These are phyloP conservation scores for Zingel zingel DNA, from an alignment of 2,113 vertebrate genomes.

Conservation along the genomic window DNA sequence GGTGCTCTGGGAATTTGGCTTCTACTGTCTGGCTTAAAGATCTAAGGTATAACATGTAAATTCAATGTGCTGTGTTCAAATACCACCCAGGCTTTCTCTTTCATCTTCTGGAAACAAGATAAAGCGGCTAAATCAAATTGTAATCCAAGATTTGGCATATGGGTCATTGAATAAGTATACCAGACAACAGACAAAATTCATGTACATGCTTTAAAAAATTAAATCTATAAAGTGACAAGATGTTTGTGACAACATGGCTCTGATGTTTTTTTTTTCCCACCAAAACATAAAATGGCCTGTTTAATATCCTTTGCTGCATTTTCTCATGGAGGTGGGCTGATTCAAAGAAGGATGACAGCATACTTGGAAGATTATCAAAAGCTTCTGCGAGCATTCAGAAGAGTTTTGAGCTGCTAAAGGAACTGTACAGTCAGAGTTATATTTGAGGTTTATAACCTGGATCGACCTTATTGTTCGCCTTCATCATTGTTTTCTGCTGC, in stretches of 20 bases:
- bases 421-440: constrained; percentile 10
- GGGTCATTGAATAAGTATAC: constrained; percentile 52
- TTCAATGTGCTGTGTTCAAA: background rate
- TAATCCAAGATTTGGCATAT: constrained; percentile 49
- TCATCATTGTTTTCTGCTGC: constrained; percentile 22
- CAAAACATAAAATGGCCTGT: constrained; percentile 35
- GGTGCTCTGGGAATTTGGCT: background rate
- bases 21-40: background rate
- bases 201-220: constrained; percentile 48
- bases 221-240: constrained; percentile 46
- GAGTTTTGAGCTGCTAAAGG: background rate
- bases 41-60: constrained; percentile 7
- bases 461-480: constrained; percentile 21
- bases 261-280: constrained; percentile 30
- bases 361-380: constrained; percentile 63
- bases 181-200: constrained; percentile 58
- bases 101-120: constrained; percentile 56
- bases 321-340: constrained; percentile 14
- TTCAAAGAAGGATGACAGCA: constrained; percentile 54
- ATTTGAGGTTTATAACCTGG: constrained; percentile 34
- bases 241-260: constrained; percentile 43
- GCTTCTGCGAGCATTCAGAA: constrained; percentile 20
- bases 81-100: background rate
- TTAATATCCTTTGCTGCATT: constrained; percentile 38
- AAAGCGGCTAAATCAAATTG: constrained; percentile 49